Percentiles rank a stretch among this genome's conserved stretches.
phyloP scores from a whole-genome alignment of 2,113 vertebrate genomes.

The Heloderma charlesbogerti region DNA sequence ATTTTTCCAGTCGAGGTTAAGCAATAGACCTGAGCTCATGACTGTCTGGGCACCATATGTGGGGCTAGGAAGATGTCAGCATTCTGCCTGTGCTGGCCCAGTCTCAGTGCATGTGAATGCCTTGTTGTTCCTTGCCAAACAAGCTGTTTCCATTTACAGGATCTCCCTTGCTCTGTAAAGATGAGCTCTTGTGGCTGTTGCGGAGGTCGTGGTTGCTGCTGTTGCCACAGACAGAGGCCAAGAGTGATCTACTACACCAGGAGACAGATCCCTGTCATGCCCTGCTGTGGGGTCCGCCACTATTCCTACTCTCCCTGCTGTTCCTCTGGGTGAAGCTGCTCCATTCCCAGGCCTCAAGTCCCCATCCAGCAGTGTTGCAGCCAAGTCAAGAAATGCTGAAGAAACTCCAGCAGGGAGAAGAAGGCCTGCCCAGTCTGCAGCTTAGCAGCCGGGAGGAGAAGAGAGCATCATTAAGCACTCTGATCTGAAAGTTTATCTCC shows the following conservation, averaged over 20 bases:
- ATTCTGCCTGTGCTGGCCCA: too few relatives aligned
- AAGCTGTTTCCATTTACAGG: too few relatives aligned
- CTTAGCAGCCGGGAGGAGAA: background rate
- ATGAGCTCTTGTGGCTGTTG: constrained; percentile 4
- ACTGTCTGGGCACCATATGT: too few relatives aligned
- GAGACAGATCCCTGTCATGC: background rate
- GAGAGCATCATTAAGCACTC: background rate
- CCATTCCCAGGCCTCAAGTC: background rate
- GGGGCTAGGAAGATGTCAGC: too few relatives aligned
- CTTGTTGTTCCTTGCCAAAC: background rate
- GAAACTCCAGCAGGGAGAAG: background rate
- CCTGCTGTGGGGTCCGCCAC: background rate
- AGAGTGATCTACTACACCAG: background rate
- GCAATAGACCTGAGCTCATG: too few relatives aligned
- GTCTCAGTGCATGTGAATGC: background rate
- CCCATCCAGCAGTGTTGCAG: background rate
- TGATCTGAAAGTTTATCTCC: background rate
- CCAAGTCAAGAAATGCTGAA: background rate
- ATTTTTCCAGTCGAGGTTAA: too few relatives aligned
- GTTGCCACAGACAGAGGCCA: background rate
- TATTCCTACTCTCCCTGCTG: background rate
- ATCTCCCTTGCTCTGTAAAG: background rate
- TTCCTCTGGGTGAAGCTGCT: background rate
- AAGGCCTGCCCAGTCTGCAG: too few relatives aligned
- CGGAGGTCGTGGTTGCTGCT: too few relatives aligned